These are phyloP conservation scores for Aphidius ervi DNA, from an alignment of 1,140 invertebrate genomes.

Conservation along the genomic window DNA sequence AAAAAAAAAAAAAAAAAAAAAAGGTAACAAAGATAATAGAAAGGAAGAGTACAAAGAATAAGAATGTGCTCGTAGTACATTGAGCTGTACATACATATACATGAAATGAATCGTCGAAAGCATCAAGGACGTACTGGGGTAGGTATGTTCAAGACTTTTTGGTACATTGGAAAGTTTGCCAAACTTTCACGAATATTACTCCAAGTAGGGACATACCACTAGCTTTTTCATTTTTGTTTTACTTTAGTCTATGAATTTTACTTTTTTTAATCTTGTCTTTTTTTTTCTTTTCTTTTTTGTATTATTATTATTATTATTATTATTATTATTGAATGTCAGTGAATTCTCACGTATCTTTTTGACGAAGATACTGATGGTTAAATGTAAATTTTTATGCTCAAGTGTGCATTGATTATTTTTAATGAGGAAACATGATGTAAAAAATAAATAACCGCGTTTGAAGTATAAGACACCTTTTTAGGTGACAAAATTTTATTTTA, in stretches of 20 bases:
- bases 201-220: not conserved
- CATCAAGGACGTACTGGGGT: conserved; percentile 2
- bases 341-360: not conserved
- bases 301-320: not conserved
- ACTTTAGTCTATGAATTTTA: not conserved
- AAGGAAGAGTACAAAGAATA: conserved; percentile 6
- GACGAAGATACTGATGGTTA: not conserved
- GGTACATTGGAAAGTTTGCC: conserved; percentile 16
- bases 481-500: no score
- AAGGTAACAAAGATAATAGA: conserved; percentile 12
- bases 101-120: not conserved
- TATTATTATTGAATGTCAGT: not conserved
- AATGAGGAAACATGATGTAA: conserved; percentile 7
- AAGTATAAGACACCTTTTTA: no score
- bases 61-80: not conserved
- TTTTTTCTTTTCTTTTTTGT: no score
- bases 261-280: not conserved
- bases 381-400: conserved; percentile 1
- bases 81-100: not conserved
- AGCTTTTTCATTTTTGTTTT: not conserved
- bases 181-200: conserved; percentile 17
- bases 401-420: conserved; percentile 8
- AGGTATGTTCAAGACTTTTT: not conserved
- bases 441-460: not conserved
- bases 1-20: not conserved